phyloP scores from a whole-genome alignment of 2,888 invertebrate species.

The Drosophila niveifrons region DNA sequence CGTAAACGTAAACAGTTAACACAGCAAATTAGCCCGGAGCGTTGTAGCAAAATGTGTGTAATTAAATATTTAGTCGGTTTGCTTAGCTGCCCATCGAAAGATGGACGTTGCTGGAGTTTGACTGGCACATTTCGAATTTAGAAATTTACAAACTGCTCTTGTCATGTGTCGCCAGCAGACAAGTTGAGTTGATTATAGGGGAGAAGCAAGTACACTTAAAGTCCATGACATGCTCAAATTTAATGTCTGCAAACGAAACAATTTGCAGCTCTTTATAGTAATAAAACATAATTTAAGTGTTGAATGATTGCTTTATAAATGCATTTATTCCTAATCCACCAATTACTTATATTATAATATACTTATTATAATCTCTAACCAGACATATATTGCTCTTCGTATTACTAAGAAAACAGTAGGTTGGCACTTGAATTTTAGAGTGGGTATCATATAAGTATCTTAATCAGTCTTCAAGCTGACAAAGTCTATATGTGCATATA shows the following conservation, averaged over 20 bases:
- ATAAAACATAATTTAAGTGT: background rate
- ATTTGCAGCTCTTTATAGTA: background rate
- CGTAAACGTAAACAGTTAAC: constrained; percentile 53
- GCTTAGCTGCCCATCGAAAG: constrained; percentile 45
- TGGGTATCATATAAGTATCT: background rate
- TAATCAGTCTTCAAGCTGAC: background rate
- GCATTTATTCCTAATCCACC: background rate
- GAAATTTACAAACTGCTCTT: constrained; percentile 30
- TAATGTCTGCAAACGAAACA: background rate
- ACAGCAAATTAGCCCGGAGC: constrained; percentile 58
- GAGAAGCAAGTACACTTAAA: background rate
- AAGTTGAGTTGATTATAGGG: background rate
- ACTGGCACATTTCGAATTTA: constrained; percentile 34
- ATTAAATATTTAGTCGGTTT: constrained; percentile 72
- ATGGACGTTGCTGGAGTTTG: constrained; percentile 36
- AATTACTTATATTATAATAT: background rate
- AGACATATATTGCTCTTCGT: background rate
- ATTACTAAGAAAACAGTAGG: background rate
- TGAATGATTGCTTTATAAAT: background rate
- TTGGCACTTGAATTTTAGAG: background rate
- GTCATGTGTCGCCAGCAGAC: constrained; percentile 32
- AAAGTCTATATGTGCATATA: background rate
- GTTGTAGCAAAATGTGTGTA: constrained; percentile 56
- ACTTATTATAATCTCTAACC: background rate
- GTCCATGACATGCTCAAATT: background rate